Evolutionary conservation across 92 coral and sea anemone species (phyloP), one percentile per base, ranked within the genome.

Genomic region (Phenganax marumi): DNA sequence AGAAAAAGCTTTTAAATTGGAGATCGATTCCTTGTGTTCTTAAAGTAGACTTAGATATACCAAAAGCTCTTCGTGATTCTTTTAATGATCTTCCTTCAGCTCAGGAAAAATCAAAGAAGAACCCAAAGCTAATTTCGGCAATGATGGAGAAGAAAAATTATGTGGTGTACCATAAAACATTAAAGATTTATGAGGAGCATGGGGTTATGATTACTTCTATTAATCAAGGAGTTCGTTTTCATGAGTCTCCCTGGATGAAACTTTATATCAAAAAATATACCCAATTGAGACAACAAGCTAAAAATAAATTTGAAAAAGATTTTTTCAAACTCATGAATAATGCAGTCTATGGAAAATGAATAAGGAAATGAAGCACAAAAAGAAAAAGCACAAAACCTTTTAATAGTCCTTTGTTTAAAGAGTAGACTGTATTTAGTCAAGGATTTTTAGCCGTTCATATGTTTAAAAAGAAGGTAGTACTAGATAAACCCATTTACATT

Each of bases 21-120:
- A 46, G 68, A 66, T 66, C 68, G 1, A 57, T 68, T 69, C 83
- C 87, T 22, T 83, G 87, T 57, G 79, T 85, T 0, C 71, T 88
- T 0, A 88, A 85, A 60, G 88, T 79, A 12, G 88, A 85, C 49
- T 21, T 79, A 49, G 89, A 85, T 0, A 77, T 84, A 24, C 85
- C 88, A 8, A 0, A 56, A 4, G 0, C 71, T 0, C 84, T 88
- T 0, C 91, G 85, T 25, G 76, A 88, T 39, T 22, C 75, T 0
- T 89, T 84, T 57, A 85, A 80, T 26, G 89, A 85, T 23, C 81
- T 73, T 24, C 86, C 91, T 73, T 39, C 76, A 14, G 89, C 86
- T 0, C 89, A 88, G 8, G 84, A 81, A 52, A 56, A 50, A 0
- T 8, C 81, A 0, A 76, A 2, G 39, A 63, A 77, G 0, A 81